Conservation (phyloP, 2,113 vertebrate species). For the Tapirus terrestris region DNA sequence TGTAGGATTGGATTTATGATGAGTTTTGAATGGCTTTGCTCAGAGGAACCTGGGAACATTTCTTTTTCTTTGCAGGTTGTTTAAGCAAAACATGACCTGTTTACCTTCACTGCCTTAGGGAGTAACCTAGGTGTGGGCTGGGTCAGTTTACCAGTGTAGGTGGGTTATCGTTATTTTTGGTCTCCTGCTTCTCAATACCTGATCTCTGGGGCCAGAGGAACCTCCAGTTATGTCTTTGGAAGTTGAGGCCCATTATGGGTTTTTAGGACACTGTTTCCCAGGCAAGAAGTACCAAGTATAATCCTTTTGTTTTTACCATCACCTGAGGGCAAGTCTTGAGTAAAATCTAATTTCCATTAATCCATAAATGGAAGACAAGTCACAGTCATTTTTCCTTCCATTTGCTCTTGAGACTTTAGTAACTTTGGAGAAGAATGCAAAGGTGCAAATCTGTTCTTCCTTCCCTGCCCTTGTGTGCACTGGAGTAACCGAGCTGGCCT, state of each 20-base stretch:
- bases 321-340: neutral
- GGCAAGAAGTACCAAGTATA: neutral
- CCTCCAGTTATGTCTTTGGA: neutral
- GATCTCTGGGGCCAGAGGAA: neutral
- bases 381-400: neutral
- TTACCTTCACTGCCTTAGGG: slow-evolving; percentile 16
- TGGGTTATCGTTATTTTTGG: slow-evolving; percentile 5
- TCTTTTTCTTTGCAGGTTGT: slow-evolving; percentile 24
- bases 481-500: neutral
- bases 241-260: neutral
- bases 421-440: neutral
- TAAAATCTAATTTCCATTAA: neutral
- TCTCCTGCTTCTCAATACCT: neutral
- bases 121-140: neutral
- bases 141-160: neutral
- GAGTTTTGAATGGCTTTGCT: neutral
- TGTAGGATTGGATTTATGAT: neutral
- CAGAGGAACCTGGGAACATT: neutral
- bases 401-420: neutral
- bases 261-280: neutral
- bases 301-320: neutral
- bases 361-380: neutral
- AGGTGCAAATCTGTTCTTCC: neutral
- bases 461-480: neutral
- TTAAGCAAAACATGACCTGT: slow-evolving; percentile 65